Percentiles rank a stretch among this genome's conserved stretches.
Conservation (phyloP, 2,113 vertebrate species). For the Meleagris gallopavo region DNA sequence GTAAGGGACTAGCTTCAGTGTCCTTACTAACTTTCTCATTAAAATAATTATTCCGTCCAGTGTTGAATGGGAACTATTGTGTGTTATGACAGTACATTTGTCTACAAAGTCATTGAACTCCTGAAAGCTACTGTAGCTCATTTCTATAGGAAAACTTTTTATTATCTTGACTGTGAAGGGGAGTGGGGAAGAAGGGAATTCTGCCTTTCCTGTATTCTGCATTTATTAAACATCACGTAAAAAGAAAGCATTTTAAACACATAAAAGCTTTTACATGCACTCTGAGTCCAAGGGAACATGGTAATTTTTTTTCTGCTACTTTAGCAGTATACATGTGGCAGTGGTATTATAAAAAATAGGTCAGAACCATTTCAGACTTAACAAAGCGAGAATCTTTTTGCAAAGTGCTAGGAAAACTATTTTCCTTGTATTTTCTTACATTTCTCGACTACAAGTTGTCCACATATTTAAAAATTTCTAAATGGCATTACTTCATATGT, state of each 20-base stretch:
- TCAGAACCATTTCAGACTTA: slow-evolving; percentile 39
- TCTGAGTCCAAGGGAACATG: slow-evolving; percentile 53
- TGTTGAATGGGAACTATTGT: slow-evolving; percentile 59
- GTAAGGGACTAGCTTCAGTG: slow-evolving; percentile 21
- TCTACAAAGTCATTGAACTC: slow-evolving; percentile 62
- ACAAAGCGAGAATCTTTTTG: background rate
- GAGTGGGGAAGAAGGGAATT: slow-evolving; percentile 57
- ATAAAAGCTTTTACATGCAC: slow-evolving; percentile 61
- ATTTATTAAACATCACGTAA: slow-evolving; percentile 54
- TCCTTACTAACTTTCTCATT: slow-evolving; percentile 61
- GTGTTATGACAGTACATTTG: slow-evolving; percentile 52
- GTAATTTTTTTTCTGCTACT: slow-evolving; percentile 36
- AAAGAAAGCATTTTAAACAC: slow-evolving; percentile 52
- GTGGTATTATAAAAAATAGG: slow-evolving; percentile 41
- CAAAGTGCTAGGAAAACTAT: background rate
- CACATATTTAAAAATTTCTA: background rate
- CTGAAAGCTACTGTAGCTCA: slow-evolving; percentile 57
- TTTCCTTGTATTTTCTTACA: background rate
- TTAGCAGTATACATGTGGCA: slow-evolving; percentile 5
- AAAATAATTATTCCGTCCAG: slow-evolving; percentile 55
- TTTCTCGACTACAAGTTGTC: background rate
- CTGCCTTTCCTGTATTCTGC: slow-evolving; percentile 36
- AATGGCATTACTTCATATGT: background rate
- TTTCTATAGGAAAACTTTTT: slow-evolving; percentile 61
- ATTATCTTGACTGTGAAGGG: slow-evolving; percentile 48